phyloP scores from a whole-genome alignment of 2,888 invertebrate species.

The Dynastes grantii region DNA sequence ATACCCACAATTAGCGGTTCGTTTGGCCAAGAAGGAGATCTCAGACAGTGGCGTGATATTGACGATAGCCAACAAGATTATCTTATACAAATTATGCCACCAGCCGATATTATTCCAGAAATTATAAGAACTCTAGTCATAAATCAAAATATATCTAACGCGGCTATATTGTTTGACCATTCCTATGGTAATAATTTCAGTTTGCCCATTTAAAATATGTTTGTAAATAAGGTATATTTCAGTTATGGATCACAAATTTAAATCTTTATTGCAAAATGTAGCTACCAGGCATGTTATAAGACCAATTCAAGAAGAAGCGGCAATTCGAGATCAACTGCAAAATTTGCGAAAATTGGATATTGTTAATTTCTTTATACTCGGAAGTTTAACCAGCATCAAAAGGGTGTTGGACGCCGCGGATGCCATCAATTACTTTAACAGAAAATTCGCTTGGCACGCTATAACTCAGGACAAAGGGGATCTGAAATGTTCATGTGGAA shows the following conservation, averaged over 20 bases:
- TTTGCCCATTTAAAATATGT: background rate
- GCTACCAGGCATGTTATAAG: constrained; percentile 92
- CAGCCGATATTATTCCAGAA: constrained; percentile 88
- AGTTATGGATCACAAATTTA: constrained; percentile 96
- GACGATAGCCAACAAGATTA: constrained; percentile 81
- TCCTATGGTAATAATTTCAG: constrained; percentile 78
- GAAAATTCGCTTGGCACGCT: constrained; percentile 91
- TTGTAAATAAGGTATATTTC: constrained; percentile 56
- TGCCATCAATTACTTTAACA: constrained; percentile 81
- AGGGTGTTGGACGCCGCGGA: constrained; percentile 75
- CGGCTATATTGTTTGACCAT: constrained; percentile 92
- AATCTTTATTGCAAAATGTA: constrained; percentile 90
- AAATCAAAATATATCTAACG: constrained; percentile 90
- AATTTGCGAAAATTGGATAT: constrained; percentile 87
- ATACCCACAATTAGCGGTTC: constrained; percentile 89
- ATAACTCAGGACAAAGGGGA: constrained; percentile 84
- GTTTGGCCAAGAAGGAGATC: constrained; percentile 88
- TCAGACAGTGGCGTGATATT: constrained; percentile 87
- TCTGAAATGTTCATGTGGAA: constrained; percentile 82
- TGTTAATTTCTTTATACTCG: constrained; percentile 91
- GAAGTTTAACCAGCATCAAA: constrained; percentile 80
- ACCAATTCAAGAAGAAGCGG: constrained; percentile 73
- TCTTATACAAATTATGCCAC: constrained; percentile 88
- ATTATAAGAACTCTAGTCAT: constrained; percentile 86
- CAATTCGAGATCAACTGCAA: constrained; percentile 79